Evolutionary conservation across 2,888 invertebrate species (phyloP), one percentile per base, ranked within the genome.

Genomic region (Camponotus fellah): DNA sequence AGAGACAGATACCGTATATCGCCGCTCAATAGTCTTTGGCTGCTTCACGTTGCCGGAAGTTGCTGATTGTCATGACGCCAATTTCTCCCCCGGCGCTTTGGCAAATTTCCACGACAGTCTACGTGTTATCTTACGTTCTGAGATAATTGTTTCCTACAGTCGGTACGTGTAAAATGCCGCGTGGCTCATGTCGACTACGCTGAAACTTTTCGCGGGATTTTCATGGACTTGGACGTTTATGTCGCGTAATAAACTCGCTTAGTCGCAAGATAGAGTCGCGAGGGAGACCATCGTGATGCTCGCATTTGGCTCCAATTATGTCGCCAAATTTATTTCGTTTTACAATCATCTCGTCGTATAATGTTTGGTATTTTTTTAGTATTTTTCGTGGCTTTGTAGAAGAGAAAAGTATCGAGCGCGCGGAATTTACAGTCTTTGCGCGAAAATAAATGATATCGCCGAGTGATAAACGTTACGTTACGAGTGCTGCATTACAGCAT

Each of bases 111-210:
- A 93, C 87, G 83, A 75, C 82, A 83, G 81, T 83, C 87, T 77
- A 88, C 87, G 89, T 87, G 88, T 90, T 92, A 92, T 93, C 93
- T 92, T 92, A 93, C 91, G 91, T 92, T 90, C 90, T 89, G 76
- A 85, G 91, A 91, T 93, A 92, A 93, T 93, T 93, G 93, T 92
- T 91, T 93, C 91, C 90, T 88, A 86, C 88, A 79, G 88, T 75
- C 62, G 81, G 86, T 60, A 86, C 56, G 66, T 58, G 66, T 17
- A 40, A 66, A 77, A 66, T 87, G 64, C n/a, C 8, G 68, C 71
- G 76, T 60, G 76, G 58, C 21, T 34, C 69, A 17, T 32, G 79
- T 60, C 71, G 58, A 12, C 46, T n/a, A 4, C 14, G 26, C 3
- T 77, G 68, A 77, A 71, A 60, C 71, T 79, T 71, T 71, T 65